Conservation (phyloP, 37 sponge, comb jelly and placozoan genomes). For the Theonella swinhoei region DNA sequence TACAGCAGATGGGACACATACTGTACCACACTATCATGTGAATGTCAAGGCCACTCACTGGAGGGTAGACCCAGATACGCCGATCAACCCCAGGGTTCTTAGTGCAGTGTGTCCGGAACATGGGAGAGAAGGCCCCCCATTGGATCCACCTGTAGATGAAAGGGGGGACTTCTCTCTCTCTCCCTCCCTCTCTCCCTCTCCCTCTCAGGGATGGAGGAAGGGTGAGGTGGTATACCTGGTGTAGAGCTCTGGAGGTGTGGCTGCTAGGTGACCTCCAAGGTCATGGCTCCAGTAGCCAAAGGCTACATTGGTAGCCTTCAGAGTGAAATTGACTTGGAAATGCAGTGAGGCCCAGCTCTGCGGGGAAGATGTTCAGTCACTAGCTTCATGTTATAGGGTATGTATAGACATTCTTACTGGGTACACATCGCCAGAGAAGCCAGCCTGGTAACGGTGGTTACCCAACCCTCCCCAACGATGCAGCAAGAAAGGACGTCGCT, state of each 20-base stretch:
- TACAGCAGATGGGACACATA: too few species aligned
- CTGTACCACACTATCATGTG: too few species aligned
- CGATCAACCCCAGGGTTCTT: slow-evolving; percentile 57
- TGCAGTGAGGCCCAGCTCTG: slow-evolving; percentile 68
- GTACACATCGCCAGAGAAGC: slow-evolving; percentile 82
- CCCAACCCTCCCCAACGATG: slow-evolving; percentile 85
- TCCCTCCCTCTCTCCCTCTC: too few species aligned
- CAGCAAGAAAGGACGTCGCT: slow-evolving; percentile 48
- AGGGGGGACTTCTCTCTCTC: too few species aligned
- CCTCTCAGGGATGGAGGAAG: too few species aligned
- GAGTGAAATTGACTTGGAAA: slow-evolving; percentile 80
- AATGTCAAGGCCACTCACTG: too few species aligned
- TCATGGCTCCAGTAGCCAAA: slow-evolving; percentile 90
- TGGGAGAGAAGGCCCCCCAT: slow-evolving; percentile 83
- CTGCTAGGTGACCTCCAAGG: slow-evolving; percentile 68
- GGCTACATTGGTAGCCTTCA: slow-evolving; percentile 73
- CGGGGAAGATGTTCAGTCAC: background rate
- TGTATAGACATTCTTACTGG: slow-evolving; percentile 39
- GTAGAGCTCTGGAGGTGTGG: slow-evolving; percentile 67
- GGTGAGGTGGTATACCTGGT: too few species aligned
- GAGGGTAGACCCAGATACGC: slow-evolving; percentile 71
- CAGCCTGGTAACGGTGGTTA: slow-evolving; percentile 79
- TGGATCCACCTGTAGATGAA: slow-evolving; percentile 72
- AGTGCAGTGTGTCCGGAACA: slow-evolving; percentile 78
- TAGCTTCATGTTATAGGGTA: background rate